Evolutionary conservation across 2,888 invertebrate genomes (phyloP), one percentile per base, ranked within the genome.

Genomic region (Mechanitis mazaeus): DNA sequence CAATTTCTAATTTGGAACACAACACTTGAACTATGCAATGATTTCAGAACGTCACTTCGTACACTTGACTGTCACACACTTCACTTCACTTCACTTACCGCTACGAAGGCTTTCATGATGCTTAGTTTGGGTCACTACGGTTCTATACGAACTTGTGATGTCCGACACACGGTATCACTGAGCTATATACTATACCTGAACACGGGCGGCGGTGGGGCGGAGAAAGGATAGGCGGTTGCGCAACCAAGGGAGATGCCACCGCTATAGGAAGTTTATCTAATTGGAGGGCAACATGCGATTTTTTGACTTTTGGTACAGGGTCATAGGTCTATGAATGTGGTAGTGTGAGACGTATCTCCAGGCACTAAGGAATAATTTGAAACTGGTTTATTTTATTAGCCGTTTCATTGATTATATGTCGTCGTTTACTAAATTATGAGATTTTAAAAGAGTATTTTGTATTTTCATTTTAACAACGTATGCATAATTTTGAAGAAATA

Each of bases 31-130:
- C 45, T 38, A 53, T 59, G 3, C 4, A 60, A 77, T 82, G 85
- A 87, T 86, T 87, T 85, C 80, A 66, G 85, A 85, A 85, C 80
- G 79, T 79, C 84, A 84, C 84, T 75, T 73, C 84, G 69, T 69
- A 66, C 68, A 69, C 70, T 66, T 70, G 78, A 79, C 79, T 75
- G 70, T 63, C 31, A 58, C 78, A 79, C 81, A 70, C 69, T 70
- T 69, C 83, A 83, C 69, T 70, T 69, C 83, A 83, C 85, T 82
- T 71, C 75, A 90, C 89, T 90, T 87, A 90, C 90, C 90, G 90
- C 89, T 84, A 87, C 86, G 86, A 87, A 90, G 87, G 88, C 84
- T 84, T 84, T 90, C 90, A 90, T 90, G 86, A 67, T 89, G 87
- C 77, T 80, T 85, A 81, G 81, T 84, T 83, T 80, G 84, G 83